Evolutionary conservation across 2,113 vertebrate genomes (phyloP).

Genomic region (Anarhynchus alexandrinus): DNA sequence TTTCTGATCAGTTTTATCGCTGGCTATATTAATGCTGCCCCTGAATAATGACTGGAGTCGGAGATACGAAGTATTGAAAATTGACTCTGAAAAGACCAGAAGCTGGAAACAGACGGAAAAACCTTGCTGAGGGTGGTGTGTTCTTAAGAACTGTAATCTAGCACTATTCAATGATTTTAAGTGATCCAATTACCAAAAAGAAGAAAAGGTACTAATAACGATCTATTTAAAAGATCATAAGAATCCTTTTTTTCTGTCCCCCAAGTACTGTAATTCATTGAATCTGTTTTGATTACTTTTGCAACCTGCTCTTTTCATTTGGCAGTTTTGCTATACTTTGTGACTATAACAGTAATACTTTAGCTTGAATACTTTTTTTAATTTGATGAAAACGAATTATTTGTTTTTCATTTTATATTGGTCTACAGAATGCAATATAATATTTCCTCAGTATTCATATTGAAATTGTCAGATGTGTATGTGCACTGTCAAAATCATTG

Average conservation of each 20-base stretch:
- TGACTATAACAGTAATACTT: background rate
- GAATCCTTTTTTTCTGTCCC: background rate
- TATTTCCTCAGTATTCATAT: background rate
- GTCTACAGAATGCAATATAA: background rate
- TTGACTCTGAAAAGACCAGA: background rate
- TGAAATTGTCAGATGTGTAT: conserved; percentile 21
- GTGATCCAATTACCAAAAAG: background rate
- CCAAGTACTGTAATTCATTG: background rate
- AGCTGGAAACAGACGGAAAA: background rate
- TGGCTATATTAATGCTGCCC: background rate
- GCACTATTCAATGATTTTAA: background rate
- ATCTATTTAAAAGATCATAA: background rate
- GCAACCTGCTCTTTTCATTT: background rate
- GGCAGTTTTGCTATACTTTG: background rate
- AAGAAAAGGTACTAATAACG: background rate
- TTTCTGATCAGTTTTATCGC: conserved; percentile 1
- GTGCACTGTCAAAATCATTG: background rate
- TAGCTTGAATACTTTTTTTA: background rate
- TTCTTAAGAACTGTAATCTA: background rate
- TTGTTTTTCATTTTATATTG: background rate
- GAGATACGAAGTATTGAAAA: background rate
- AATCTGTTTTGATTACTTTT: background rate
- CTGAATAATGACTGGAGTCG: background rate
- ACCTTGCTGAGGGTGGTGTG: background rate
- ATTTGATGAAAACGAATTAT: background rate